phyloP scores from a whole-genome alignment of 1,140 invertebrate genomes.

The Saccostrea echinata region DNA sequence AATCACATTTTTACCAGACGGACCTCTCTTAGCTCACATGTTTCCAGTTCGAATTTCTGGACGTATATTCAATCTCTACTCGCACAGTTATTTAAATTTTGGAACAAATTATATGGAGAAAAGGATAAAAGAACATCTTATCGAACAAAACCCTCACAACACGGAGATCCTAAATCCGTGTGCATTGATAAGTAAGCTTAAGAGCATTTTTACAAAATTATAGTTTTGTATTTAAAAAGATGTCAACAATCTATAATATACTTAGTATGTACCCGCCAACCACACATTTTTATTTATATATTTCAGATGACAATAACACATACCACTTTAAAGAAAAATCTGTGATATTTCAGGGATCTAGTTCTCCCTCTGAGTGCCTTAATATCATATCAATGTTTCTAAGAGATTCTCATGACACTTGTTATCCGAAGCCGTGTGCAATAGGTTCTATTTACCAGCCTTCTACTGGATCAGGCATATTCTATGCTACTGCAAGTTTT shows the following conservation, averaged over 20 bases:
- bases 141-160: conserved; percentile 21
- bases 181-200: conserved; percentile 69
- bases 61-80: conserved; percentile 78
- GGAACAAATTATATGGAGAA: conserved; percentile 75
- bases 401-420: conserved; percentile 60
- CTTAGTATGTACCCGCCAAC: neutral
- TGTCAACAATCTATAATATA: neutral
- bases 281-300: neutral
- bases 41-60: conserved; percentile 76
- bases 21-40: conserved; percentile 74
- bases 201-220: neutral
- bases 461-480: conserved; percentile 62
- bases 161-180: conserved; percentile 69
- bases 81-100: conserved; percentile 81
- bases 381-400: conserved; percentile 66
- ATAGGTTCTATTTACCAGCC: conserved; percentile 74
- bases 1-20: conserved; percentile 80
- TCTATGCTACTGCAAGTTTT: conserved; percentile 74
- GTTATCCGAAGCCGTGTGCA: conserved; percentile 76
- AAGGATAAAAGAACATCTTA: conserved; percentile 64
- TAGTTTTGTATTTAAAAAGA: neutral
- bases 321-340: neutral
- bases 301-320: conserved; percentile 16
- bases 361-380: conserved; percentile 67
- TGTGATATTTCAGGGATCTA: conserved; percentile 61